phyloP scores from a whole-genome alignment of 1,140 invertebrate species.

The Calycopis cecrops region DNA sequence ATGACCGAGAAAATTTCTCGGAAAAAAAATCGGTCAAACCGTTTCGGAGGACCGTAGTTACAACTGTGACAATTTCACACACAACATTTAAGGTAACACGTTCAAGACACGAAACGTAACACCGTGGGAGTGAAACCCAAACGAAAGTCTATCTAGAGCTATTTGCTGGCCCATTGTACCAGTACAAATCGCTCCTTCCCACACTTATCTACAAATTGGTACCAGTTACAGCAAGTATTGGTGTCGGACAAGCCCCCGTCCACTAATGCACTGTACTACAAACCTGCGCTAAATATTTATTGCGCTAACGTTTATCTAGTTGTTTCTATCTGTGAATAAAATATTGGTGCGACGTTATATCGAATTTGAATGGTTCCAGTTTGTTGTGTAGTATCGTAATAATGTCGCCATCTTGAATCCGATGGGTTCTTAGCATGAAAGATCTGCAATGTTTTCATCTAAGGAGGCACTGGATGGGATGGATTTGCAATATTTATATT shows the following conservation, averaged over 20 bases:
- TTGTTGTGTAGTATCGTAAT: too few relatives aligned
- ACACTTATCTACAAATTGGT: slow-evolving; percentile 29
- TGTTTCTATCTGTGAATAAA: slow-evolving; percentile 6
- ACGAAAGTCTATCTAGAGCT: slow-evolving; percentile 5
- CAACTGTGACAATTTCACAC: too few relatives aligned
- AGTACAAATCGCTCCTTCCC: slow-evolving; percentile 28
- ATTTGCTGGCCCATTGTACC: slow-evolving; percentile 8
- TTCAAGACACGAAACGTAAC: background rate
- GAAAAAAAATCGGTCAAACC: background rate
- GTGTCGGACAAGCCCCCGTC: slow-evolving; percentile 21
- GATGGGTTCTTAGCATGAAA: too few relatives aligned
- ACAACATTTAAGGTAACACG: too few relatives aligned
- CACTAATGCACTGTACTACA: slow-evolving; percentile 24
- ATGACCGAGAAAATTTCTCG: too few relatives aligned
- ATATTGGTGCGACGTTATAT: background rate
- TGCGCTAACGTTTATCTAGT: slow-evolving; percentile 6
- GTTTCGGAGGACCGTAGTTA: background rate
- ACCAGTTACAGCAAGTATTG: slow-evolving; percentile 27
- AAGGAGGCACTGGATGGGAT: too few relatives aligned
- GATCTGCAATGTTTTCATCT: too few relatives aligned
- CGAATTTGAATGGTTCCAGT: too few relatives aligned
- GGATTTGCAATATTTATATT: too few relatives aligned
- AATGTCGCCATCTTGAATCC: too few relatives aligned
- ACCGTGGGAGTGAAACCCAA: background rate
- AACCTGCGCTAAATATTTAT: slow-evolving; percentile 25